These are phyloP conservation scores for Lasioglossum marginatum DNA, from an alignment of 2,888 invertebrate species.

Conservation along the genomic window DNA sequence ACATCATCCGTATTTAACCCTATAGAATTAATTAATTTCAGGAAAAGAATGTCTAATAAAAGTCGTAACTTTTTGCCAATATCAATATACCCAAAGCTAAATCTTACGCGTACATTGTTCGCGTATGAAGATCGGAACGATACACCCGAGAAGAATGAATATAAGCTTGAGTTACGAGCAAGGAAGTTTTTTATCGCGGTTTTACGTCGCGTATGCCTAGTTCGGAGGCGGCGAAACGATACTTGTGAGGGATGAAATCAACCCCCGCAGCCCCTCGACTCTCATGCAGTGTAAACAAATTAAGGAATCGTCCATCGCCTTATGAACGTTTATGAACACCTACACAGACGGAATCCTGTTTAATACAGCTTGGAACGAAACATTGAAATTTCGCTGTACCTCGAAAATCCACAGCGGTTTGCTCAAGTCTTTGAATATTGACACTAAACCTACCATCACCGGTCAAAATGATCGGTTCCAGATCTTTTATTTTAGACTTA, in stretches of 20 bases:
- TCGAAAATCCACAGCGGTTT: neutral
- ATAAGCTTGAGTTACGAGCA: conserved; percentile 78
- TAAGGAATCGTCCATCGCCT: conserved; percentile 80
- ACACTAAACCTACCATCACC: too few species aligned
- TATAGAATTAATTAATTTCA: neutral
- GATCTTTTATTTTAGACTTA: too few species aligned
- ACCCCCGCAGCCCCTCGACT: conserved; percentile 62
- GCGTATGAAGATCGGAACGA: conserved; percentile 52
- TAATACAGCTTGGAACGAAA: neutral
- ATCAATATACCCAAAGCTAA: neutral
- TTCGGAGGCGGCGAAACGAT: conserved; percentile 63
- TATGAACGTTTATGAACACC: conserved; percentile 75
- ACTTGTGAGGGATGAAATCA: conserved; percentile 53
- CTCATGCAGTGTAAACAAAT: conserved; percentile 82
- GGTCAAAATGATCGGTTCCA: too few species aligned
- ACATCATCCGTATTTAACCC: too few species aligned
- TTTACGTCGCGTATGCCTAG: conserved; percentile 79
- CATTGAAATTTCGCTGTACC: neutral
- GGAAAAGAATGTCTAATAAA: neutral
- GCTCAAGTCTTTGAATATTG: too few species aligned
- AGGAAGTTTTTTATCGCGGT: conserved; percentile 82
- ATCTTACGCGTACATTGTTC: conserved; percentile 22
- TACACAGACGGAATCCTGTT: neutral
- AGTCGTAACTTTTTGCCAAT: neutral
- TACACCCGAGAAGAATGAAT: conserved; percentile 55